Conservation (phyloP, 1,140 invertebrate species). For the Meloidogyne hapla region DNA sequence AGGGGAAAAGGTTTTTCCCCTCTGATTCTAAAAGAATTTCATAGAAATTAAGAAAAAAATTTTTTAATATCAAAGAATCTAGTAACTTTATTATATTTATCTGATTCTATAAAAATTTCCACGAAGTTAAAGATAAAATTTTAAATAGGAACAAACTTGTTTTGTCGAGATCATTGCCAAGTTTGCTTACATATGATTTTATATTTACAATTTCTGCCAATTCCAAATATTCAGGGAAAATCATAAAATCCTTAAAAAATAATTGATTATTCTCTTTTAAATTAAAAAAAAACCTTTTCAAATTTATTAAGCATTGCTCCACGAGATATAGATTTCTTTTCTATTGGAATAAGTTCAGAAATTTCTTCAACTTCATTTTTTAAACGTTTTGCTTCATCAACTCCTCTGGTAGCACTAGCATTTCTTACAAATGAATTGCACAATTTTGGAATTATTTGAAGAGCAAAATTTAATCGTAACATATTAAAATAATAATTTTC, state of each 20-base stretch:
- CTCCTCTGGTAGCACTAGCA: background rate
- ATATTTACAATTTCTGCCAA: slow-evolving; percentile 54
- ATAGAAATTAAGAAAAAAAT: too few relatives aligned
- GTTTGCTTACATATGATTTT: slow-evolving; percentile 40
- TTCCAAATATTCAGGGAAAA: slow-evolving; percentile 58
- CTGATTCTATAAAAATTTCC: too few relatives aligned
- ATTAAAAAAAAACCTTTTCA: slow-evolving; percentile 53
- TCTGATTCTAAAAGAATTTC: too few relatives aligned
- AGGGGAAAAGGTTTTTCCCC: too few relatives aligned
- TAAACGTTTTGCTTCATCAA: background rate
- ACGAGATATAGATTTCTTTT: slow-evolving; percentile 57
- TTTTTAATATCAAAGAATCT: too few relatives aligned
- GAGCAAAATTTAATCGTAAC: background rate
- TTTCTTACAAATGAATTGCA: background rate
- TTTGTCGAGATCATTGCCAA: slow-evolving; percentile 41
- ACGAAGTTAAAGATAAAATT: too few relatives aligned
- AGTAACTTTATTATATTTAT: too few relatives aligned
- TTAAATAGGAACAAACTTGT: slow-evolving; percentile 39
- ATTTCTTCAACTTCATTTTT: slow-evolving; percentile 19
- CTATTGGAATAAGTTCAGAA: slow-evolving; percentile 41
- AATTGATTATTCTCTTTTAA: background rate
- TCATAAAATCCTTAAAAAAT: slow-evolving; percentile 59
- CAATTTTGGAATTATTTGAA: background rate
- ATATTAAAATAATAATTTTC: background rate
- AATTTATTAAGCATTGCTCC: slow-evolving; percentile 59